phyloP scores from a whole-genome alignment of 2,797 vertebrate genomes.

The Okamejei kenojei region DNA sequence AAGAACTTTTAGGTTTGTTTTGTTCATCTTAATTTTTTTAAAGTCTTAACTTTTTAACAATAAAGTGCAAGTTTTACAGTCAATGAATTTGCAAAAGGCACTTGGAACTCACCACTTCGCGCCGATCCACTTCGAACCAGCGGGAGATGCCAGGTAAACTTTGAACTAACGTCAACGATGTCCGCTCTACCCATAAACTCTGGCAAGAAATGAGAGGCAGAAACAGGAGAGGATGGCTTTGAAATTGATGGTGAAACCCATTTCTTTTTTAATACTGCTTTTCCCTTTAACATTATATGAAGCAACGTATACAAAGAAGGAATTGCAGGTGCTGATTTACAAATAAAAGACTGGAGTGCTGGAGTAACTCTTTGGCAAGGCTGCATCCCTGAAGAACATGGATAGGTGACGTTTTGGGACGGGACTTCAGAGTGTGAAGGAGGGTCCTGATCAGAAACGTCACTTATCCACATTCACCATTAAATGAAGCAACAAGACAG shows the following conservation, averaged over 20 bases:
- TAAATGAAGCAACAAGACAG: no score
- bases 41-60: background rate
- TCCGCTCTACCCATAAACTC: slow-evolving; percentile 98
- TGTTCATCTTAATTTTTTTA: background rate
- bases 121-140: slow-evolving; percentile 98
- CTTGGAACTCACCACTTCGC: slow-evolving; percentile 79
- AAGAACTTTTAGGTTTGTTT: background rate
- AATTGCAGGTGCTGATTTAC: no score
- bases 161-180: slow-evolving; percentile 88
- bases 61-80: background rate
- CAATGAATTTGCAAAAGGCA: background rate
- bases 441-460: no score
- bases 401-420: no score
- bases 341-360: no score
- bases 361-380: no score
- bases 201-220: slow-evolving; percentile 48
- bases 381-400: no score
- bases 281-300: no score
- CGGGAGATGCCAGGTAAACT: slow-evolving; percentile 96
- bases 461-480: no score
- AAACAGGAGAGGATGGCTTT: background rate
- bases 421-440: no score
- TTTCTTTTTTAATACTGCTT: background rate
- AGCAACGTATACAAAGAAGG: no score
- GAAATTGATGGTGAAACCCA: background rate